Conservation (phyloP, 2,113 vertebrate genomes). For the Epinephelus cyanopodus region DNA sequence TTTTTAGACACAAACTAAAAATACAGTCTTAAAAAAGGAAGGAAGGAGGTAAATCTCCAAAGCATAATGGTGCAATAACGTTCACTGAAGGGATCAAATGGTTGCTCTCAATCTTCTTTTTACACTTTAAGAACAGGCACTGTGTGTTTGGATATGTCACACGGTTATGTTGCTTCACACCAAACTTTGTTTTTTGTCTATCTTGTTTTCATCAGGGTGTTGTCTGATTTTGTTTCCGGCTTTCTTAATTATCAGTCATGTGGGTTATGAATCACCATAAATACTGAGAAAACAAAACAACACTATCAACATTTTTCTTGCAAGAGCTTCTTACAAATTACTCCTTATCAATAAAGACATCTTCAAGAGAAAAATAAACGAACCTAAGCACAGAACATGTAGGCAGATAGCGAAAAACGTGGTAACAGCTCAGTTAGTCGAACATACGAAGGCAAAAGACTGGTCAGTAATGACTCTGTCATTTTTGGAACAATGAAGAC, state of each 20-base stretch:
- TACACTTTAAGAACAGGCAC: neutral
- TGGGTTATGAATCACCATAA: neutral
- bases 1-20: neutral
- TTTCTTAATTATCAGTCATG: neutral
- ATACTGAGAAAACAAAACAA: neutral
- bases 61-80: neutral
- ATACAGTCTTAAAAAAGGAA: neutral
- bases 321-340: neutral
- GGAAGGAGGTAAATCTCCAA: neutral
- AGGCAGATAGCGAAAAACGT: neutral
- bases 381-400: neutral
- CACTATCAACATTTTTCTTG: neutral
- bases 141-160: too few relatives aligned
- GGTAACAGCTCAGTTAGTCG: too few relatives aligned
- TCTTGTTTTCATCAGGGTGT: neutral
- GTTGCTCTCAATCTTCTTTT: neutral
- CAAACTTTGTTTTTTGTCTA: neutral
- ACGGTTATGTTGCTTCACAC: neutral
- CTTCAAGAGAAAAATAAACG: neutral
- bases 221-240: neutral
- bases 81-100: neutral
- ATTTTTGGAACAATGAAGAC: too few relatives aligned
- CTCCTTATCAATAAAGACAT: neutral
- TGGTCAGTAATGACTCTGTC: too few relatives aligned
- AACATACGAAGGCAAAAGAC: too few relatives aligned